These are phyloP conservation scores for Phyllotis vaccarum DNA, from an alignment of 2,797 vertebrate genomes.

Conservation along the genomic window DNA sequence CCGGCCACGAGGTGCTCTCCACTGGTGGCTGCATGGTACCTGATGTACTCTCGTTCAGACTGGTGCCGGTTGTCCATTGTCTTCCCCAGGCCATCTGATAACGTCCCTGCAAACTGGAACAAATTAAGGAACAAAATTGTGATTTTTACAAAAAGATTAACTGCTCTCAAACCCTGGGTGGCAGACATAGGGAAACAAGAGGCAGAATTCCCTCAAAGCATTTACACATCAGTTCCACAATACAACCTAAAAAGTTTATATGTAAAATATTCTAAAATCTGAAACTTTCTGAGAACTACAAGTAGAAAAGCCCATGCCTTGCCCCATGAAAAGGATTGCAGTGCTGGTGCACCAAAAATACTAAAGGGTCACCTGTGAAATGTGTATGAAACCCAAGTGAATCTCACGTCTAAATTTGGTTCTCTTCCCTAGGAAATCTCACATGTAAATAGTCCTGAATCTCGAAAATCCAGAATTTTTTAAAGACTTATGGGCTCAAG, in stretches of 20 bases:
- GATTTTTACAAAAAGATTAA: not conserved
- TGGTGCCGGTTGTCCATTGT: slow-evolving; percentile 99
- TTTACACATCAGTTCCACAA: not conserved
- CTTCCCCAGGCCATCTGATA: slow-evolving; percentile 97
- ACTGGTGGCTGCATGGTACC: slow-evolving; percentile 97
- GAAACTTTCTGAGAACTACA: not conserved
- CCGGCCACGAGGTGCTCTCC: slow-evolving; percentile 98
- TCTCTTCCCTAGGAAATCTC: not conserved
- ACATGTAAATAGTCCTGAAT: not conserved
- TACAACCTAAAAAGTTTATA: not conserved
- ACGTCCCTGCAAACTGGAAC: slow-evolving; percentile 95
- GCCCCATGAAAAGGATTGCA: not conserved
- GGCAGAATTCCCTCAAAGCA: not conserved
- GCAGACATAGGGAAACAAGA: not conserved
- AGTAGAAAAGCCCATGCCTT: not conserved
- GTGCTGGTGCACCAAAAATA: no score
- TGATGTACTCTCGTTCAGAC: slow-evolving; percentile 96
- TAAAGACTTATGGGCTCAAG: not conserved
- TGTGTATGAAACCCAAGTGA: not conserved
- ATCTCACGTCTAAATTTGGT: not conserved
- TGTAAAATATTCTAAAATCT: not conserved
- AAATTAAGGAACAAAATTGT: slow-evolving; percentile 14
- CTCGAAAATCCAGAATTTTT: not conserved
- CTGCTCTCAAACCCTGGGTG: not conserved
- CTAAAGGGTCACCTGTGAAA: not conserved